Percentiles rank a stretch among this genome's conserved stretches.
These are phyloP conservation scores for Melanotaenia boesemani DNA, from an alignment of 2,797 vertebrate genomes.

Conservation along the genomic window DNA sequence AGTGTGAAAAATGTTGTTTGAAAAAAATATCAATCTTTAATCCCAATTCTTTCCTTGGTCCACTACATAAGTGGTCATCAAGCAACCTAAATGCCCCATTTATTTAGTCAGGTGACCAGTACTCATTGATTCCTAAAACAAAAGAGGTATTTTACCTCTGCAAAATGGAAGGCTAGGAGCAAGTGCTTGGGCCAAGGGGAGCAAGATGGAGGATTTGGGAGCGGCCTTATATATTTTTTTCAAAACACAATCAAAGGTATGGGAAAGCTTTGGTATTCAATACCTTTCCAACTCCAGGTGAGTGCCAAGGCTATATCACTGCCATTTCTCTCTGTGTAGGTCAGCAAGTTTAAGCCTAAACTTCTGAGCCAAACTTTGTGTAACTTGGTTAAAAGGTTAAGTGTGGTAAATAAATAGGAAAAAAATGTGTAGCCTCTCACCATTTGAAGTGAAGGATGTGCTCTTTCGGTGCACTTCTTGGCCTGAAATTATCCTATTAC, in stretches of 20 bases:
- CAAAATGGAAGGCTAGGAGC: background rate
- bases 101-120: no score
- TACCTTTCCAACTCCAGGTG: background rate
- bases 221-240: no score
- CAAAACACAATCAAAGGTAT: no score
- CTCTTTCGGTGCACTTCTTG: background rate
- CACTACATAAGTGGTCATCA: no score
- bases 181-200: background rate
- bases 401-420: background rate
- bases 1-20: conserved; percentile 2
- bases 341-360: background rate
- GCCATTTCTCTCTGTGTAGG: background rate
- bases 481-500: background rate
- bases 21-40: background rate
- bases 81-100: no score
- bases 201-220: background rate
- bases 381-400: background rate
- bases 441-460: background rate
- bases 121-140: background rate
- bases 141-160: background rate
- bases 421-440: background rate
- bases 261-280: no score
- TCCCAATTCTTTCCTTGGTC: background rate
- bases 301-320: background rate
- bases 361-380: background rate